A percentile compares a stretch with the other conserved stretches of the same genome.
phyloP scores from a whole-genome alignment of 2,113 vertebrate genomes.

The Mellivora capensis region DNA sequence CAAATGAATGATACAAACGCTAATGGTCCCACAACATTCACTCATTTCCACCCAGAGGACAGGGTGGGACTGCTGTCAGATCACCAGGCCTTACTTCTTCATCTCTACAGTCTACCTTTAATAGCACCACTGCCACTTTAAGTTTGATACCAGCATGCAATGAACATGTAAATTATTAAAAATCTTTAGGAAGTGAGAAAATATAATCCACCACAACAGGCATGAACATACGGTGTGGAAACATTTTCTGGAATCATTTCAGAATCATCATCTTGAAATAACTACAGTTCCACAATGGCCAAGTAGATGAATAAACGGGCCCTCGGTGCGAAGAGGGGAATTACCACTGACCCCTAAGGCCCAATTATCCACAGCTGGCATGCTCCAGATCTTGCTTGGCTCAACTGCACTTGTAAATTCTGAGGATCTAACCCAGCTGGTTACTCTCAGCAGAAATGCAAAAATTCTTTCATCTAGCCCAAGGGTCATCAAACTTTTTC shows the following conservation, averaged over 20 bases:
- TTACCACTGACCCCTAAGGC: neutral
- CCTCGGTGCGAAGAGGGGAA: neutral
- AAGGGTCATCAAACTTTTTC: neutral
- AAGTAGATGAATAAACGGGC: neutral
- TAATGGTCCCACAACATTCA: neutral
- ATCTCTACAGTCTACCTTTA: neutral
- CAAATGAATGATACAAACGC: conserved; percentile 37
- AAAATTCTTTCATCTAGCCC: neutral
- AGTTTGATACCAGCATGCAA: neutral
- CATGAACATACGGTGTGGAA: neutral
- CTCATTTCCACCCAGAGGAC: neutral
- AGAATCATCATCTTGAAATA: conserved; percentile 14
- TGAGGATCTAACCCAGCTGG: neutral
- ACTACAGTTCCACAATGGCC: neutral
- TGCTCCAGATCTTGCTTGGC: neutral
- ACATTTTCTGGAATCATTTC: neutral
- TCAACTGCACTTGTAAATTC: neutral
- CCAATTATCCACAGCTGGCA: neutral
- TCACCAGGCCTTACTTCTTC: neutral
- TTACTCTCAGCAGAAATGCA: neutral
- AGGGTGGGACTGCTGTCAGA: neutral
- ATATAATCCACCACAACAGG: neutral
- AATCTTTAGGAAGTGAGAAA: neutral
- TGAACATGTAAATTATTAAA: neutral
- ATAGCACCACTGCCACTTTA: neutral